These are phyloP conservation scores for Epizoanthus scotinus DNA, from an alignment of 92 coral and sea anemone genomes.

Conservation along the genomic window DNA sequence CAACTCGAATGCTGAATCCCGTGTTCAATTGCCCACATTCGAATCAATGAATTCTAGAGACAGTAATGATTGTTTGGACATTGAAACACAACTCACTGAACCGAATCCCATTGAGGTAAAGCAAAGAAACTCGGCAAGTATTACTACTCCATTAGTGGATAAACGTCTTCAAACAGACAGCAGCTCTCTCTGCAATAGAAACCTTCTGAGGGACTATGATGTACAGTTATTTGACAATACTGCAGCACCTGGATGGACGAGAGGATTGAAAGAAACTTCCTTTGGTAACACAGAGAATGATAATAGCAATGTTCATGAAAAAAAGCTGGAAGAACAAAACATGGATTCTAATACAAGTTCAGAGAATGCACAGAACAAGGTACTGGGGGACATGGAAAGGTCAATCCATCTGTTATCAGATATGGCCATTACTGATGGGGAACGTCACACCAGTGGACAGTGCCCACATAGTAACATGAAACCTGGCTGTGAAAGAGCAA, in stretches of 20 bases:
- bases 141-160: background rate
- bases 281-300: background rate
- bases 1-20: background rate
- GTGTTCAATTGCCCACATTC: background rate
- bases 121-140: background rate
- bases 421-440: background rate
- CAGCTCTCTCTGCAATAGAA: constrained; percentile 11
- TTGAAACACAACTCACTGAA: background rate
- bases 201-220: constrained; percentile 5
- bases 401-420: background rate
- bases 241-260: background rate
- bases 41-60: background rate
- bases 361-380: background rate
- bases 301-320: background rate
- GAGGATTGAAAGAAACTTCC: background rate
- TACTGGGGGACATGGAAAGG: background rate
- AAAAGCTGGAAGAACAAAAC: background rate
- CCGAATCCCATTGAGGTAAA: background rate
- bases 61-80: background rate
- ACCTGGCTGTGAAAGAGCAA: background rate
- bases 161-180: background rate
- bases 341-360: background rate
- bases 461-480: background rate
- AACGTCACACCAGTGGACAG: background rate
- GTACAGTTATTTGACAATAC: background rate